These are phyloP conservation scores for Setophaga kirtlandii DNA, from an alignment of 2,113 vertebrate genomes.

Conservation along the genomic window DNA sequence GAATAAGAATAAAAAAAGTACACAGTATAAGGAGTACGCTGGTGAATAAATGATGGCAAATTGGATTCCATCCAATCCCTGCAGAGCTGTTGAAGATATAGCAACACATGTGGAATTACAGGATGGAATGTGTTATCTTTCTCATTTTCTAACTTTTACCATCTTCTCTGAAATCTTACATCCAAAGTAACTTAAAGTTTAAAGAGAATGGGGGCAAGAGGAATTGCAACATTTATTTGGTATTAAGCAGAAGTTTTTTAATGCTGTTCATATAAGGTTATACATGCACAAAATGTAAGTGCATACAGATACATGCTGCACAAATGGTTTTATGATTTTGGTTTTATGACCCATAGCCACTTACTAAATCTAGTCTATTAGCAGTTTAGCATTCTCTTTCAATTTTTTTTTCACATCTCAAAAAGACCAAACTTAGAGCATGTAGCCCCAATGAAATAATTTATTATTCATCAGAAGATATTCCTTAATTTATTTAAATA, in stretches of 20 bases:
- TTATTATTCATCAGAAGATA: slow-evolving; percentile 71
- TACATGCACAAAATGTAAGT: slow-evolving; percentile 61
- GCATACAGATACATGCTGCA: slow-evolving; percentile 46
- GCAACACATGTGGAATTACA: slow-evolving; percentile 37
- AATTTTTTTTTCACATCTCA: slow-evolving; percentile 67
- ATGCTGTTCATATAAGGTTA: slow-evolving; percentile 36
- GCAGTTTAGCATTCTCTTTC: slow-evolving; percentile 73
- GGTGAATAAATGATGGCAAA: slow-evolving; percentile 77
- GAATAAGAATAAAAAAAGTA: slow-evolving; percentile 73
- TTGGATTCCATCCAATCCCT: slow-evolving; percentile 75
- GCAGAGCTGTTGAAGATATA: slow-evolving; percentile 63
- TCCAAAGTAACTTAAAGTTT: slow-evolving; percentile 13
- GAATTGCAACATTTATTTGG: slow-evolving; percentile 1
- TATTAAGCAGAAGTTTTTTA: slow-evolving; percentile 44
- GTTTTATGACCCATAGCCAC: slow-evolving; percentile 69
- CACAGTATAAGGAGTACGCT: slow-evolving; percentile 66
- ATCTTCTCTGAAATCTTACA: slow-evolving; percentile 19
- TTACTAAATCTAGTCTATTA: slow-evolving; percentile 70
- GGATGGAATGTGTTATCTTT: slow-evolving; percentile 34
- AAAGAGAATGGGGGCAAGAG: neutral
- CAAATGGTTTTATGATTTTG: slow-evolving; percentile 47
- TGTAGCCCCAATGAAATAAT: slow-evolving; percentile 72
- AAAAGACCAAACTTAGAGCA: slow-evolving; percentile 61
- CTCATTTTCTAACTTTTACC: neutral
- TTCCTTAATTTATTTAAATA: slow-evolving; percentile 69